Conservation (phyloP, 30 jellyfish, hydroid and myxozoan species). For the Turritopsis rubra region DNA sequence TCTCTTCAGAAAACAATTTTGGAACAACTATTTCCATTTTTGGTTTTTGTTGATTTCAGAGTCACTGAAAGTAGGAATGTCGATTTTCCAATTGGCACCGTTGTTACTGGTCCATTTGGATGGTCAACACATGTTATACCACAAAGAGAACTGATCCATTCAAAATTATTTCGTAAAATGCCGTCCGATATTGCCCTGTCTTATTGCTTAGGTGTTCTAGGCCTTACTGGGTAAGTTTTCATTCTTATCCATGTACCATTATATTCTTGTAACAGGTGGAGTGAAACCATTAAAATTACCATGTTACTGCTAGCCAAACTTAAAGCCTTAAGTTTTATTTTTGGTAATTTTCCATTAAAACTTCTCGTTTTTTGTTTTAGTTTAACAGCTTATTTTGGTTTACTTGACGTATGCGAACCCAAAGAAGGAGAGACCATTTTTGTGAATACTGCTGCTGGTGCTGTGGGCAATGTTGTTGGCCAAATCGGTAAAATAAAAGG, state of each 20-base stretch:
- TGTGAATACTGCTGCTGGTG: constrained; percentile 93
- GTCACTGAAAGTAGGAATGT: constrained; percentile 41
- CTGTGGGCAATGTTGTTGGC: constrained; percentile 85
- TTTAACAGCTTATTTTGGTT: constrained; percentile 86
- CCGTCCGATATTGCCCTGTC: constrained; percentile 37
- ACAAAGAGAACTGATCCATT: constrained; percentile 38
- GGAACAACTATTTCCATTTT: background rate
- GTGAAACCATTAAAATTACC: no score
- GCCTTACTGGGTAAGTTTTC: constrained; percentile 78
- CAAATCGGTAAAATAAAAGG: constrained; percentile 83
- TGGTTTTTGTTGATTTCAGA: constrained; percentile 23
- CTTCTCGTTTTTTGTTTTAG: constrained; percentile 22
- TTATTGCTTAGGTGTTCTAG: constrained; percentile 71
- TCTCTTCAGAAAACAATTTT: no score
- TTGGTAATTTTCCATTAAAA: background rate
- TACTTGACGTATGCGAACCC: constrained; percentile 65
- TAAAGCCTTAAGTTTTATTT: background rate
- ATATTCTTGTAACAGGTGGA: background rate
- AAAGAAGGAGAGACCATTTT: constrained; percentile 69
- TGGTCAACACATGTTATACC: constrained; percentile 72
- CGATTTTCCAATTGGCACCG: constrained; percentile 44
- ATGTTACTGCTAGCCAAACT: background rate
- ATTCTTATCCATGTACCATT: no score
- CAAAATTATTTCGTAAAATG: background rate
- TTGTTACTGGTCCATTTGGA: constrained; percentile 83